Base-by-base conservation (phyloP, 2,888 invertebrate genomes). In the Unio pictorum region DNA sequence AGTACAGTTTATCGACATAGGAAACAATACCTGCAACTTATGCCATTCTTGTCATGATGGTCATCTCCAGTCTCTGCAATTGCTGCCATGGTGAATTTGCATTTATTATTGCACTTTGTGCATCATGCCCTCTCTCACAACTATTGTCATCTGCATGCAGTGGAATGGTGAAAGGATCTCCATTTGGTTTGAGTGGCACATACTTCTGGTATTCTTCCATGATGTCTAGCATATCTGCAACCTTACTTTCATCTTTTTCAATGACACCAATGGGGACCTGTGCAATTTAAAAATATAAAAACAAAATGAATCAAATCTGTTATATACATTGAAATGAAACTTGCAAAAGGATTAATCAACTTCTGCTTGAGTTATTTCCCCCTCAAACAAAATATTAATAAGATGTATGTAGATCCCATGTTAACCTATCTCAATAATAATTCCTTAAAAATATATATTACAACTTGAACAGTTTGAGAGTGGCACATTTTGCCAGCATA, bases 261-360 rank as follows among this genome's bases (percentile, higher is more conserved):
- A 79, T n/a, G 15, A 79, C 73, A 55, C 74, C 76, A 23, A 79
- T 60, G 8, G 74, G 75, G 26, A 76, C 66, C 76, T 74, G 30
- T 45, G 67, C 28, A 34, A 34, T 34, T 34, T 34, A 5, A 5
- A 4, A 30, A 30, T 30, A 30, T 30, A 30, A 30, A 30, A 30
- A 0, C 59, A 59, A 68, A 34, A 7, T 23, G 34, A 55, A 64
- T 68, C 45, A 68, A 57, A 34, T 68, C 60, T 57, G 64, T 34
- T 4, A 55, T 56, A 8, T 63, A 58, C 23, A 1, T 34, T 11
- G 23, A 23, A 23, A 23, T 23, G 23, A 23, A 23, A 23, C 23
- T 23, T 23, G 23, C 23, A 23, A 23, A 23, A 23, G 23, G 23
- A 23, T 23, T 23, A 23, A 23, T 23, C 23, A 23, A 23, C 23